Percentiles rank a stretch among this genome's conserved stretches.
Evolutionary conservation across 2,113 vertebrate species (phyloP).

Genomic region (Peromyscus leucopus): DNA sequence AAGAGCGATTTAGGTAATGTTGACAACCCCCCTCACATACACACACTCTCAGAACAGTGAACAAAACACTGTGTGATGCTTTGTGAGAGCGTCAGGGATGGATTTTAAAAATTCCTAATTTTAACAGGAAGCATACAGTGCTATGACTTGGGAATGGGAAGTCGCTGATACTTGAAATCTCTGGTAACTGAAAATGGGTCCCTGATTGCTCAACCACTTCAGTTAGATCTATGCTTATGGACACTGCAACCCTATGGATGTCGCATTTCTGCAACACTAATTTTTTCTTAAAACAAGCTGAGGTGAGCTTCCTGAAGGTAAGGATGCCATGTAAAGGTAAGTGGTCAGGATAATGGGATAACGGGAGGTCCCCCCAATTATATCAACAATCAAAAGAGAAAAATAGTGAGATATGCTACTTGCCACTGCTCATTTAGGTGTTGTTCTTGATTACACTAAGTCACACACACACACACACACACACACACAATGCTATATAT

Average conservation of each 20-base stretch:
- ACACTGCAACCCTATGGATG: constrained; percentile 11
- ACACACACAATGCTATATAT: not conserved
- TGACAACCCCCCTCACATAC: constrained; percentile 61
- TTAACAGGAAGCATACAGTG: constrained; percentile 70
- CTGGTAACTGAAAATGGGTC: not conserved
- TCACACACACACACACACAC: not conserved
- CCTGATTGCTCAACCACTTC: not conserved
- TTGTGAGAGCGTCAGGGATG: constrained; percentile 64
- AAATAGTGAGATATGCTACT: constrained; percentile 65
- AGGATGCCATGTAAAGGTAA: constrained; percentile 63
- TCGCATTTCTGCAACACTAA: constrained; percentile 57
- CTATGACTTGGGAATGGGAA: constrained; percentile 74
- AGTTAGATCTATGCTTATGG: constrained; percentile 42
- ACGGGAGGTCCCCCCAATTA: constrained; percentile 35
- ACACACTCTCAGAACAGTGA: constrained; percentile 71
- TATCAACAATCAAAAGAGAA: constrained; percentile 47
- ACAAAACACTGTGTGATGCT: constrained; percentile 37
- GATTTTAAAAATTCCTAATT: constrained; percentile 66
- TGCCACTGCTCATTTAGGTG: constrained; percentile 12
- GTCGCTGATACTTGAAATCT: constrained; percentile 67
- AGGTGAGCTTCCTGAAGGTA: constrained; percentile 36
- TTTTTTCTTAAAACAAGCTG: constrained; percentile 69
- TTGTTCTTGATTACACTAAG: not conserved
- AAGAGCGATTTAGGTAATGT: constrained; percentile 79
- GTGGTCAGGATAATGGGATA: constrained; percentile 31